These are phyloP conservation scores for Alosa sapidissima DNA, from an alignment of 2,797 vertebrate species.

Conservation along the genomic window DNA sequence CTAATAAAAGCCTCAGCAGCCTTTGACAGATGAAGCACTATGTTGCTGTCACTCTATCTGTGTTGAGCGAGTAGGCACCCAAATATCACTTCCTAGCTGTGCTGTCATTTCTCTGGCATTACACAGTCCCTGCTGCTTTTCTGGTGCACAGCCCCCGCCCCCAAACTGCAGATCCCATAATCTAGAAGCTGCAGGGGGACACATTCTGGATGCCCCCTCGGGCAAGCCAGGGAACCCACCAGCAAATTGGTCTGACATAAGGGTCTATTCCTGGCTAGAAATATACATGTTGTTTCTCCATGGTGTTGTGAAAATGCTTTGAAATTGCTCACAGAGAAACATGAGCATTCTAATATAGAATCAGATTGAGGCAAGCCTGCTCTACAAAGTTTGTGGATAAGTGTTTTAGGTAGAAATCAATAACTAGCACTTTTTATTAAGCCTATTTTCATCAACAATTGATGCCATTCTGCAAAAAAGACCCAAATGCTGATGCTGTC, in stretches of 20 bases:
- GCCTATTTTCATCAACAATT: no score
- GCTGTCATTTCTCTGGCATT: conserved; percentile 58
- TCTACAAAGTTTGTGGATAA: no score
- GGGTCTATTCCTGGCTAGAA: conserved; percentile 24
- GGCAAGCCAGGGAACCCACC: background rate
- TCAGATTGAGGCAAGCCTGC: no score
- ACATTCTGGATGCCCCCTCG: background rate
- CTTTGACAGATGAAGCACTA: conserved; percentile 63
- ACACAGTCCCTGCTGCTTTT: conserved; percentile 47
- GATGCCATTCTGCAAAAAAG: no score
- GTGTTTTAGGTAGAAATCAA: no score
- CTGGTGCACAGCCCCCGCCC: conserved; percentile 57
- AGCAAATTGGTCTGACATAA: conserved; percentile 23
- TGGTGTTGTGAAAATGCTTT: background rate
- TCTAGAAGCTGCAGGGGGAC: background rate
- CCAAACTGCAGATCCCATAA: background rate
- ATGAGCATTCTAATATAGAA: no score
- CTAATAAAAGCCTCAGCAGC: conserved; percentile 58
- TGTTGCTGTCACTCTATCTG: conserved; percentile 65
- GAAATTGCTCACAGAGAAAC: no score
- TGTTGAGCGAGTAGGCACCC: conserved; percentile 64
- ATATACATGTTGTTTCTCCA: background rate
- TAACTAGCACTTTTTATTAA: no score
- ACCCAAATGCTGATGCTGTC: no score
- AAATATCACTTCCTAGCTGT: conserved; percentile 46